Conservation (phyloP, 2,113 vertebrate species). For the Abramis brama region DNA sequence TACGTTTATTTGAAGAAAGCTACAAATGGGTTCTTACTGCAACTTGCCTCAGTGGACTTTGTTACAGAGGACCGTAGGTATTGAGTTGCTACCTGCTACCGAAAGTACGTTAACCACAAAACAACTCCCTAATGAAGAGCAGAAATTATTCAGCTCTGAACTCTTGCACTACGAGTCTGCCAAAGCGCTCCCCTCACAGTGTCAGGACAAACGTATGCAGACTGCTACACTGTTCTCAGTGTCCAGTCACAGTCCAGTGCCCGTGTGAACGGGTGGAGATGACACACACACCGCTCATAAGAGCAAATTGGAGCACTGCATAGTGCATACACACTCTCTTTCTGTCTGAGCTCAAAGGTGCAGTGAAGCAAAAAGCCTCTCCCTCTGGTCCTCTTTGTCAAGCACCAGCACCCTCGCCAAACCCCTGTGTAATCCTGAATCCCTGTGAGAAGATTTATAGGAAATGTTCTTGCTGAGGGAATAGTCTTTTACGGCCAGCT, state of each 20-base stretch:
- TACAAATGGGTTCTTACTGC: too few species aligned
- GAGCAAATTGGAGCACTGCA: conserved; percentile 34
- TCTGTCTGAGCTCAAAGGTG: conserved; percentile 35
- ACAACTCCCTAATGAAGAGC: conserved; percentile 43
- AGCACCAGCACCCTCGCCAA: conserved; percentile 14
- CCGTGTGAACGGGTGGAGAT: conserved; percentile 46
- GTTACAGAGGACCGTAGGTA: neutral
- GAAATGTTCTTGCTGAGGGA: conserved; percentile 21
- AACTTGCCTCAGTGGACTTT: too few species aligned
- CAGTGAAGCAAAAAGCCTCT: conserved; percentile 37
- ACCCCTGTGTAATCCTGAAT: conserved; percentile 30
- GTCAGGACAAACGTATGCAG: conserved; percentile 67
- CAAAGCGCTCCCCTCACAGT: conserved; percentile 58
- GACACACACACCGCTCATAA: conserved; percentile 45
- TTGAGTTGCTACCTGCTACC: neutral
- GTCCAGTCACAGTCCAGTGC: conserved; percentile 58
- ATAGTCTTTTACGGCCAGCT: conserved; percentile 17
- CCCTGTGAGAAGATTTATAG: conserved; percentile 22
- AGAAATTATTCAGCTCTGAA: conserved; percentile 64
- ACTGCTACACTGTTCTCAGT: conserved; percentile 63
- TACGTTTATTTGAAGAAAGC: too few species aligned
- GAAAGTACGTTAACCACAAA: neutral
- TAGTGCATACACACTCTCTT: conserved; percentile 25
- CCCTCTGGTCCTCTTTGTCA: conserved; percentile 49
- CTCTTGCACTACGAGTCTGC: conserved; percentile 57